Conservation (phyloP, 2,888 invertebrate species). For the Nephrotoma guestfalica region DNA sequence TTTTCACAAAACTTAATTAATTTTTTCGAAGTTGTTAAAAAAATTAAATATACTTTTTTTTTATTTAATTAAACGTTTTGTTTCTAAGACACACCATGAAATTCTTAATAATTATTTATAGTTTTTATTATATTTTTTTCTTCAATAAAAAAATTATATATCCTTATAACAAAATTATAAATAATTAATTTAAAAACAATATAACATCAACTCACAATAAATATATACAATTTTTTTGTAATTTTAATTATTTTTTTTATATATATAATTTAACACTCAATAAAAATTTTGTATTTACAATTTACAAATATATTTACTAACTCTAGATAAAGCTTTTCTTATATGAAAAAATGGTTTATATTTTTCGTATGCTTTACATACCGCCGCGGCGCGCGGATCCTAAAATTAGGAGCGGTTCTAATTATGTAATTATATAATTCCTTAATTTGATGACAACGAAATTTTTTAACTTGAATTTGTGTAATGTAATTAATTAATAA, state of each 20-base stretch:
- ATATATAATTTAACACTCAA: neutral
- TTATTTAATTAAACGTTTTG: neutral
- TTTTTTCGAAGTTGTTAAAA: neutral
- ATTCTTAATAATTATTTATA: neutral
- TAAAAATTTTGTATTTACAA: neutral
- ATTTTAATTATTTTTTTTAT: neutral
- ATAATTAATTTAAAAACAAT: neutral
- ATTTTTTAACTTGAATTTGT: neutral
- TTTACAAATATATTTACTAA: neutral
- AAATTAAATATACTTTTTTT: neutral
- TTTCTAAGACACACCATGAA: conserved; percentile 4
- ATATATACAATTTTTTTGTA: neutral
- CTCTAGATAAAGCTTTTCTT: neutral
- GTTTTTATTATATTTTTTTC: neutral
- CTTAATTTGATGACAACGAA: neutral
- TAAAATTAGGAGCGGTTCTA: neutral
- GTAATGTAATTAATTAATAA: neutral
- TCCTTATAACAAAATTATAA: neutral
- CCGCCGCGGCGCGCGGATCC: neutral
- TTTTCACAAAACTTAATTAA: neutral
- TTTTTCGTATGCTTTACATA: neutral
- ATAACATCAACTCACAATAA: neutral
- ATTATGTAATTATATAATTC: neutral
- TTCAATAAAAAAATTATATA: neutral
- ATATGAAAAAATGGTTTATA: neutral